Percentiles rank a stretch among this genome's conserved stretches.
phyloP scores from a whole-genome alignment of 1,140 invertebrate genomes.

The Lamellibrachia luymesi region DNA sequence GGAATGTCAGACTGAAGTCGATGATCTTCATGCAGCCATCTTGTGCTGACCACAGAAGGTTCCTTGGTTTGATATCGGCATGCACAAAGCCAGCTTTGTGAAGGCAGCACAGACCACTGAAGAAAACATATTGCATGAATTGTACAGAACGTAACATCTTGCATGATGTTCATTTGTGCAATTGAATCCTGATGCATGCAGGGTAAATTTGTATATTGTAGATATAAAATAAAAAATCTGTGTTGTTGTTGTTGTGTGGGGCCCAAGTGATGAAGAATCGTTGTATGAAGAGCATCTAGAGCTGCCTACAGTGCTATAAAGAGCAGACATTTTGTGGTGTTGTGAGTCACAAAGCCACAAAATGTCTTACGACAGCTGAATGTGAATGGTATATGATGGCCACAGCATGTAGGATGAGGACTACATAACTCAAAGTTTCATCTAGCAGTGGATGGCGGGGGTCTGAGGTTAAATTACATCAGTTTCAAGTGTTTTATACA shows the following conservation, averaged over 20 bases:
- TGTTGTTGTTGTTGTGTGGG: too few species aligned
- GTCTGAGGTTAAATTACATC: not conserved
- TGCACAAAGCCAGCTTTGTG: constrained; percentile 20
- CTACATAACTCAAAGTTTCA: not conserved
- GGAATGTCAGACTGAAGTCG: constrained; percentile 21
- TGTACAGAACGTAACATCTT: not conserved
- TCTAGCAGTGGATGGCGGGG: not conserved
- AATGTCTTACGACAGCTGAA: too few species aligned
- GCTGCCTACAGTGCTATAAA: too few species aligned
- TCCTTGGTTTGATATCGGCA: constrained; percentile 10
- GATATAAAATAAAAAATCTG: too few species aligned
- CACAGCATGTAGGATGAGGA: not conserved
- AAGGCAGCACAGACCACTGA: constrained; percentile 5
- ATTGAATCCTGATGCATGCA: too few species aligned
- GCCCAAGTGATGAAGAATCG: too few species aligned
- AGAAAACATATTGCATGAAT: not conserved
- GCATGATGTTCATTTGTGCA: too few species aligned
- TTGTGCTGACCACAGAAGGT: constrained; percentile 15
- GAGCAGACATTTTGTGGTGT: too few species aligned
- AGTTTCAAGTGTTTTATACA: not conserved
- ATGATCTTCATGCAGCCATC: constrained; percentile 12
- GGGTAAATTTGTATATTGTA: too few species aligned
- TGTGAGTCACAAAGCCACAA: too few species aligned
- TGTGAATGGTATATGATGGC: not conserved
- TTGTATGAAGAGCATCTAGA: too few species aligned